phyloP scores from a whole-genome alignment of 2,113 vertebrate species.

The Nycticebus coucang region DNA sequence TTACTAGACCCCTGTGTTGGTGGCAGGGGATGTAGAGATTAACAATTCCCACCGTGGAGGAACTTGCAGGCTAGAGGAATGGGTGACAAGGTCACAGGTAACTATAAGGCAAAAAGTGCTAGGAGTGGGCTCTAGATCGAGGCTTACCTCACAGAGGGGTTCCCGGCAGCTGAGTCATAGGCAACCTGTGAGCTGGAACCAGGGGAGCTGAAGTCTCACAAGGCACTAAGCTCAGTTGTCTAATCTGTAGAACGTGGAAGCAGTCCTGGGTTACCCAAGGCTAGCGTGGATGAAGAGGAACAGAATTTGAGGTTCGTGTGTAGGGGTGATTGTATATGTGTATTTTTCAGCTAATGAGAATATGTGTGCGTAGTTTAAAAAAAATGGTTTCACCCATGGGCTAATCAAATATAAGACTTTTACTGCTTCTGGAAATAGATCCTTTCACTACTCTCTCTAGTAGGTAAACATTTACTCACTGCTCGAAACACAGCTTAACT shows the following conservation, averaged over 20 bases:
- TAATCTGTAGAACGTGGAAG: not conserved
- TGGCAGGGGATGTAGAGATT: not conserved
- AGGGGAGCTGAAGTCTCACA: not conserved
- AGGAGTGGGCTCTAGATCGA: not conserved
- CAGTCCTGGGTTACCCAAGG: not conserved
- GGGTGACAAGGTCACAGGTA: not conserved
- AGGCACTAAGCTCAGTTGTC: not conserved
- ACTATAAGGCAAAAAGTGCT: not conserved
- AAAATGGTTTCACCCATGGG: not conserved
- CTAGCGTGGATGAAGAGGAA: not conserved
- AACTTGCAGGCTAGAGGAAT: not conserved
- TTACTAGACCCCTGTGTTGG: not conserved
- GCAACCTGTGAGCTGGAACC: not conserved
- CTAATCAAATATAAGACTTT: not conserved
- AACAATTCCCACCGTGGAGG: not conserved
- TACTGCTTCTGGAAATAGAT: not conserved
- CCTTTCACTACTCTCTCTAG: not conserved
- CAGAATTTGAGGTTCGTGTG: not conserved
- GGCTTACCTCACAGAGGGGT: rapidly evolving
- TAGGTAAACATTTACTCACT: not conserved
- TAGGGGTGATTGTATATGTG: not conserved
- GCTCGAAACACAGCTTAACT: not conserved
- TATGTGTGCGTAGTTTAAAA: not conserved
- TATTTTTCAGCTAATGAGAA: not conserved
- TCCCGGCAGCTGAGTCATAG: not conserved